Conservation (phyloP, 2,113 vertebrate genomes). For the Ceyx melanurus region DNA sequence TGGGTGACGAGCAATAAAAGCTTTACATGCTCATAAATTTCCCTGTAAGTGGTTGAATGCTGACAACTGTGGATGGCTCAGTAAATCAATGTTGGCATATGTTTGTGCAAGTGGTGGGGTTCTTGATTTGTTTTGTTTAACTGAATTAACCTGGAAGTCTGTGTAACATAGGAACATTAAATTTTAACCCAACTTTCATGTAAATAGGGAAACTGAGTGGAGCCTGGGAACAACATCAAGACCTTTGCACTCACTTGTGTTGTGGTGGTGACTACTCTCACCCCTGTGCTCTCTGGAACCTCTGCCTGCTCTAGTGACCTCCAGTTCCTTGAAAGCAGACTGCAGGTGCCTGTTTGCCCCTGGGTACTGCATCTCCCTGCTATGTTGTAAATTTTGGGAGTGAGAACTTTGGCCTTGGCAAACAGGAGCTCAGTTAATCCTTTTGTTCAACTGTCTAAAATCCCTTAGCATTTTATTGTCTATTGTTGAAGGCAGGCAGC, state of each 20-base stretch:
- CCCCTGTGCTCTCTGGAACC: neutral
- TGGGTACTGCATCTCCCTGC: neutral
- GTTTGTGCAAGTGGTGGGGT: neutral
- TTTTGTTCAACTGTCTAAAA: neutral
- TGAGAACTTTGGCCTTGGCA: neutral
- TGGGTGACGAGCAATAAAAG: slow-evolving; percentile 54
- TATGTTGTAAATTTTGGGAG: neutral
- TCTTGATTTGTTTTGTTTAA: neutral
- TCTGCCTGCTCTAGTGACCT: neutral
- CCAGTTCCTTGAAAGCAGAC: neutral
- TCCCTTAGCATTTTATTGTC: neutral
- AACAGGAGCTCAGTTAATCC: neutral
- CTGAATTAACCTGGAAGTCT: neutral
- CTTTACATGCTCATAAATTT: slow-evolving; percentile 59
- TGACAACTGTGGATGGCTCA: slow-evolving; percentile 36
- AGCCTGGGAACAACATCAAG: neutral
- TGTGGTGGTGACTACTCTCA: neutral
- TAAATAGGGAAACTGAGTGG: neutral
- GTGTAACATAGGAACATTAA: neutral
- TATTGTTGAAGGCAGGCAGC: neutral
- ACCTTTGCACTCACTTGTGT: neutral
- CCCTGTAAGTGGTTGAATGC: slow-evolving; percentile 38
- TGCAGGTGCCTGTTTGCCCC: neutral
- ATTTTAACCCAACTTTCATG: neutral
- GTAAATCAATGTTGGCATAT: slow-evolving; percentile 40